A percentile compares a stretch with the other conserved stretches of the same genome.
Conservation (phyloP, 1,140 invertebrate genomes). For the Drosophila rhopaloa region DNA sequence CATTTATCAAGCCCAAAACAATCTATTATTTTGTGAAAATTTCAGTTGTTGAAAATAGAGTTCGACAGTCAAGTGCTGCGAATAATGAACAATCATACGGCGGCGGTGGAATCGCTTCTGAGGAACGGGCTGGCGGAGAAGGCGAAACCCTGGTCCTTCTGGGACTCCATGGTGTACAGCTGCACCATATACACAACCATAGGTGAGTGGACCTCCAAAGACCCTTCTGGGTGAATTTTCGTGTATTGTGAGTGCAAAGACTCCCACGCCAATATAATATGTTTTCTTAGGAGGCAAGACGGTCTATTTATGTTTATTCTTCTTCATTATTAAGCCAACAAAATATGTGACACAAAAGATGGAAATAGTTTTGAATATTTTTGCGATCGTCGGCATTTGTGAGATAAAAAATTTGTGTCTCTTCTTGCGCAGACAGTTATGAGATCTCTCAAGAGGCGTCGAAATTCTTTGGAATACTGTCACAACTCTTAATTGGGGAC, state of each 20-base stretch:
- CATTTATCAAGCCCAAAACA: background rate
- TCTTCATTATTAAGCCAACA: constrained; percentile 34
- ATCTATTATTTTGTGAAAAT: background rate
- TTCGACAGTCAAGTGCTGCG: constrained; percentile 49
- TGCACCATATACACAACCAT: constrained; percentile 97
- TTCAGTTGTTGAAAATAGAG: constrained; percentile 21
- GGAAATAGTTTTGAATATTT: constrained; percentile 47
- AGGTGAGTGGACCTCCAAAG: constrained; percentile 87
- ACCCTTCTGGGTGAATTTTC: background rate
- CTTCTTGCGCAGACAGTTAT: constrained; percentile 50
- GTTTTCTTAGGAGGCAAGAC: constrained; percentile 8
- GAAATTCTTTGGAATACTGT: constrained; percentile 72
- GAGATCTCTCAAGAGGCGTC: constrained; percentile 30
- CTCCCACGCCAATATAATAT: constrained; percentile 32
- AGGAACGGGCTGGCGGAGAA: constrained; percentile 35
- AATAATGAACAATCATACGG: constrained; percentile 51
- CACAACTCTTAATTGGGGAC: constrained; percentile 57
- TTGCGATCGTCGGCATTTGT: constrained; percentile 17
- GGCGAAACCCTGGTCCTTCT: constrained; percentile 92
- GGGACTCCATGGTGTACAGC: constrained; percentile 96
- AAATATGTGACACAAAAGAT: constrained; percentile 55
- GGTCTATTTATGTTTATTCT: constrained; percentile 28
- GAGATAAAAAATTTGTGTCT: constrained; percentile 32
- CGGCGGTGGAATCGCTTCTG: constrained; percentile 55
- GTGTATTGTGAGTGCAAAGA: constrained; percentile 34